Conservation (phyloP, 2,888 invertebrate species). For the Horisme vitalbata region DNA sequence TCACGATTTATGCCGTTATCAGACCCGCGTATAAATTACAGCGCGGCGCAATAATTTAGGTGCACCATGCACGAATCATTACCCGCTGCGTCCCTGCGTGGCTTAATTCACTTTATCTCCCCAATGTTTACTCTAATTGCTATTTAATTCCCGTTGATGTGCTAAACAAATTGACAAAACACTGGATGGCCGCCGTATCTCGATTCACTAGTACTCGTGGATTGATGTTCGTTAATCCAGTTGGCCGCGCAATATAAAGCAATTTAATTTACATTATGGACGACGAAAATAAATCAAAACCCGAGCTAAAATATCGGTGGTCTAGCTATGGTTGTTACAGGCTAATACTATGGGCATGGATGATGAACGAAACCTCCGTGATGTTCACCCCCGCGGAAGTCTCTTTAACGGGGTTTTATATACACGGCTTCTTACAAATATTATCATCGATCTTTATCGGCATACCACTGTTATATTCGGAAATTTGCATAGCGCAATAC, state of each 20-base stretch:
- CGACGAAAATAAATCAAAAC: conserved; percentile 40
- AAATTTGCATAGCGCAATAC: conserved; percentile 70
- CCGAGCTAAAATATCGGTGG: conserved; percentile 52
- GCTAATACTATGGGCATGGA: conserved; percentile 63
- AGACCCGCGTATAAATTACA: conserved; percentile 77
- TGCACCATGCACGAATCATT: conserved; percentile 80
- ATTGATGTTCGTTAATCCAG: conserved; percentile 35
- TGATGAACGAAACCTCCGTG: conserved; percentile 63
- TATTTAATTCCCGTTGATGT: conserved; percentile 56
- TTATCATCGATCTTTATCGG: conserved; percentile 58
- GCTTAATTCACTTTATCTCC: conserved; percentile 76
- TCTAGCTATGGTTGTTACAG: conserved; percentile 57
- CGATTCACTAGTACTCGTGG: conserved; percentile 9
- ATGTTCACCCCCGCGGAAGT: conserved; percentile 53
- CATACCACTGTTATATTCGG: conserved; percentile 69
- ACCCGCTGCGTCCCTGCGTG: conserved; percentile 72
- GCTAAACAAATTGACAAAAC: conserved; percentile 39
- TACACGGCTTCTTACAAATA: conserved; percentile 47
- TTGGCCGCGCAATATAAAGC: conserved; percentile 29
- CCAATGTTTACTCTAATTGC: conserved; percentile 66
- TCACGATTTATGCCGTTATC: conserved; percentile 79
- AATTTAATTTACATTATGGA: conserved; percentile 21
- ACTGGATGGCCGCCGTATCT: conserved; percentile 17
- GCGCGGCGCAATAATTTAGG: conserved; percentile 78
- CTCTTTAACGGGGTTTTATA: conserved; percentile 59